Conservation (phyloP, 2,113 vertebrate genomes). For the Peromyscus polionotus region DNA sequence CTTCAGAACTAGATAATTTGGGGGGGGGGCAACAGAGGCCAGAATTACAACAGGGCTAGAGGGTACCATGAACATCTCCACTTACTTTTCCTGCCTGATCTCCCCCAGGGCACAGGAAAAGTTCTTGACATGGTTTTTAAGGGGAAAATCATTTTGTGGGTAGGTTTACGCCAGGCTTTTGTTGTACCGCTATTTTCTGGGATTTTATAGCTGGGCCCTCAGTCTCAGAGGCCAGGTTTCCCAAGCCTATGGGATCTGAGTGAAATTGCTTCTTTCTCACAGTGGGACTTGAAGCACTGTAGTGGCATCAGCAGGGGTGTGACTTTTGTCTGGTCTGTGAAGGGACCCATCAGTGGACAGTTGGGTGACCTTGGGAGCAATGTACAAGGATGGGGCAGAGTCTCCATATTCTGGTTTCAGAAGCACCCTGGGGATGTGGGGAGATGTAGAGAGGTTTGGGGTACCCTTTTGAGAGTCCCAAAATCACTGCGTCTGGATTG, state of each 20-base stretch:
- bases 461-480: neutral
- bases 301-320: neutral
- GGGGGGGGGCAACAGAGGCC: neutral
- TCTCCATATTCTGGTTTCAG: neutral
- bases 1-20: neutral
- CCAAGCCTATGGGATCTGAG: neutral
- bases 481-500: neutral
- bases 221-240: neutral
- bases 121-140: neutral
- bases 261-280: neutral
- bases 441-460: neutral
- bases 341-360: too few species aligned
- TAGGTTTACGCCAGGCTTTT: fast-evolving
- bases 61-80: neutral
- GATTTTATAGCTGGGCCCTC: neutral
- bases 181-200: neutral
- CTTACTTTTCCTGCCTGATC: neutral
- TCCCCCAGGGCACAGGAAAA: neutral
- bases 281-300: neutral
- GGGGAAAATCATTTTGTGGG: slow-evolving; percentile 20
- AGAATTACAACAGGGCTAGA: neutral
- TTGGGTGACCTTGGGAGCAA: neutral
- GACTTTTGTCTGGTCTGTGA: neutral
- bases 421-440: neutral
- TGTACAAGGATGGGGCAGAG: too few species aligned